Conservation (phyloP, 2,888 invertebrate species). For the Lithophane semibrunnea region DNA sequence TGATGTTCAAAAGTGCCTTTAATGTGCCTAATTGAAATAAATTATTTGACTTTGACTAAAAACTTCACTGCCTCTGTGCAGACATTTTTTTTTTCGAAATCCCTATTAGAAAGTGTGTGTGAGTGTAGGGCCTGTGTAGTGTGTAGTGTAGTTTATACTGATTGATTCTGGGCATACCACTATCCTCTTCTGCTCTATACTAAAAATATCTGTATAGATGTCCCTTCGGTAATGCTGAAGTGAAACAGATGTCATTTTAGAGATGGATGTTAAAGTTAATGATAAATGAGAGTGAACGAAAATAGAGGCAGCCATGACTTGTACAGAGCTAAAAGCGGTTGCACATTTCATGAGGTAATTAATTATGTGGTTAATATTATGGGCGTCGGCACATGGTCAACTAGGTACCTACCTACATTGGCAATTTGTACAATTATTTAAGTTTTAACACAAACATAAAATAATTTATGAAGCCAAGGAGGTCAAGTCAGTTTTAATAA, state of each 20-base stretch:
- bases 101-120: too few species aligned
- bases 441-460: slow-evolving; percentile 10
- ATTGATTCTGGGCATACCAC: neutral
- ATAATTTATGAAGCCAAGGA: neutral
- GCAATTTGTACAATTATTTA: slow-evolving; percentile 11
- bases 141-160: too few species aligned
- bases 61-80: too few species aligned
- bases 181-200: neutral
- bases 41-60: too few species aligned
- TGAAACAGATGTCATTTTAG: slow-evolving; percentile 29
- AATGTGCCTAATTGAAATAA: too few species aligned
- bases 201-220: slow-evolving; percentile 9
- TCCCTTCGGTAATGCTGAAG: neutral
- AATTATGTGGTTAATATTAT: slow-evolving; percentile 6
- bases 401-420: slow-evolving; percentile 4
- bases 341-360: slow-evolving; percentile 12
- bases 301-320: slow-evolving; percentile 1
- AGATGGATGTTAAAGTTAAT: slow-evolving; percentile 21
- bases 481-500: slow-evolving; percentile 11
- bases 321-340: neutral
- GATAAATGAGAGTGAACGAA: slow-evolving; percentile 9
- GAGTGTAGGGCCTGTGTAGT: too few species aligned
- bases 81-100: too few species aligned
- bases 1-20: too few species aligned
- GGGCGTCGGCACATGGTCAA: slow-evolving; percentile 18